Conservation (phyloP, 2,113 vertebrate species). For the Hippolais icterina region DNA sequence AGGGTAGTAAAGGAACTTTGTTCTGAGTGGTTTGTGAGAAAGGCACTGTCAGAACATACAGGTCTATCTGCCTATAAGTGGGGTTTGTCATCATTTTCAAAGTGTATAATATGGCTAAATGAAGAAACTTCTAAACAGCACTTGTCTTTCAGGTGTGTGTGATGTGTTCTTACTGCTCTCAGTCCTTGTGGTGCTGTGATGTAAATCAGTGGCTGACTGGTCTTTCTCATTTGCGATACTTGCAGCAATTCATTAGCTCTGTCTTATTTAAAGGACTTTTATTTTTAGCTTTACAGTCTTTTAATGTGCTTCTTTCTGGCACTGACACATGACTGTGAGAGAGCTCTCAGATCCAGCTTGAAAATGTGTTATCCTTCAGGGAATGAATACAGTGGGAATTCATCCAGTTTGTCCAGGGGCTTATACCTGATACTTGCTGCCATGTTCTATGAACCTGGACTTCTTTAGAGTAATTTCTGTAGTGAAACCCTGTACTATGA, state of each 20-base stretch:
- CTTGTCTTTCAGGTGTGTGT: neutral
- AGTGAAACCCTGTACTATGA: neutral
- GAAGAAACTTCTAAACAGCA: neutral
- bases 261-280: slow-evolving; percentile 11
- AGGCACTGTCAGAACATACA: neutral
- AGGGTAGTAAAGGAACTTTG: neutral
- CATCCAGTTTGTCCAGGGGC: neutral
- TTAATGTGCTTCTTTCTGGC: neutral
- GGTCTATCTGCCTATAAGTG: neutral
- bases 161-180: neutral
- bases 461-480: neutral
- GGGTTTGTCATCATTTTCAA: neutral
- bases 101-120: neutral
- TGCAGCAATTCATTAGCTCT: slow-evolving; percentile 13
- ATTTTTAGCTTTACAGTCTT: slow-evolving; percentile 1
- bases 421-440: fast-evolving
- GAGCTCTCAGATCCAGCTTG: neutral
- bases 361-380: slow-evolving; percentile 17
- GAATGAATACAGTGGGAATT: neutral
- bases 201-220: neutral
- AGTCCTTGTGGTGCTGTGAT: neutral
- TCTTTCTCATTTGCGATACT: neutral
- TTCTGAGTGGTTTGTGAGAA: neutral
- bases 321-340: neutral
- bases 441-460: neutral